phyloP scores from a whole-genome alignment of 2,888 invertebrate genomes.

The Hedychridium roseum region DNA sequence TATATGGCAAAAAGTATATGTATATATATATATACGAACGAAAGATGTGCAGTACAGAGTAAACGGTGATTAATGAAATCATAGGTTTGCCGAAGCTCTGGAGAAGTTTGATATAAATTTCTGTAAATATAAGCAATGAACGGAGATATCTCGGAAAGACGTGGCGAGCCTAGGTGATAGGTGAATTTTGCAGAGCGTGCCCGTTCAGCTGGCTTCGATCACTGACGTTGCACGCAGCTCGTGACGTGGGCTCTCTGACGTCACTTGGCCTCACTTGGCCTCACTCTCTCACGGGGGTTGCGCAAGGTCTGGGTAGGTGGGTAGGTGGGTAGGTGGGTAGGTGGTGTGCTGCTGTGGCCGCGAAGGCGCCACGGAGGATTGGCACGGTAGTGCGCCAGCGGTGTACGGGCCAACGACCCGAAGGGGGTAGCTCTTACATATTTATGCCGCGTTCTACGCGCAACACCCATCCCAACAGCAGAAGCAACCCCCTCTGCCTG shows the following conservation, averaged over 20 bases:
- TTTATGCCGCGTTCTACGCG: slow-evolving; percentile 61
- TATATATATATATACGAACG: too few species aligned
- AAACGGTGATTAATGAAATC: too few species aligned
- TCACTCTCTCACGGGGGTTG: slow-evolving; percentile 40
- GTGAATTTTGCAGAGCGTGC: too few species aligned
- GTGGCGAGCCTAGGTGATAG: too few species aligned
- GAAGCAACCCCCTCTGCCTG: too few species aligned
- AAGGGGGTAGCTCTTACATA: slow-evolving; percentile 60
- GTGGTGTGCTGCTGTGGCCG: too few species aligned
- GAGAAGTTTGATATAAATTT: too few species aligned
- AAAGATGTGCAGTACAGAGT: too few species aligned
- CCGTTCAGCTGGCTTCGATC: slow-evolving; percentile 61
- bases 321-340: slow-evolving; percentile 16
- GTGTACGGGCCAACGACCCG: slow-evolving; percentile 42
- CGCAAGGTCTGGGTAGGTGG: slow-evolving; percentile 47
- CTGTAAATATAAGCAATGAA: too few species aligned
- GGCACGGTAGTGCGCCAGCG: slow-evolving; percentile 17
- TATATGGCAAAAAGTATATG: too few species aligned
- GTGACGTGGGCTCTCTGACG: slow-evolving; percentile 56
- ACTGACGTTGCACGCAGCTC: slow-evolving; percentile 55
- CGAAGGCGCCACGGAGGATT: slow-evolving; percentile 27
- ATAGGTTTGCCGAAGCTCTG: too few species aligned
- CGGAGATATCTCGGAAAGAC: too few species aligned
- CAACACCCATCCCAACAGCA: slow-evolving; percentile 53
- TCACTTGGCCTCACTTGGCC: slow-evolving; percentile 24